A percentile compares a stretch with the other conserved stretches of the same genome.
These are phyloP conservation scores for Cardiocondyla obscurior DNA, from an alignment of 1,140 invertebrate genomes.

Conservation along the genomic window DNA sequence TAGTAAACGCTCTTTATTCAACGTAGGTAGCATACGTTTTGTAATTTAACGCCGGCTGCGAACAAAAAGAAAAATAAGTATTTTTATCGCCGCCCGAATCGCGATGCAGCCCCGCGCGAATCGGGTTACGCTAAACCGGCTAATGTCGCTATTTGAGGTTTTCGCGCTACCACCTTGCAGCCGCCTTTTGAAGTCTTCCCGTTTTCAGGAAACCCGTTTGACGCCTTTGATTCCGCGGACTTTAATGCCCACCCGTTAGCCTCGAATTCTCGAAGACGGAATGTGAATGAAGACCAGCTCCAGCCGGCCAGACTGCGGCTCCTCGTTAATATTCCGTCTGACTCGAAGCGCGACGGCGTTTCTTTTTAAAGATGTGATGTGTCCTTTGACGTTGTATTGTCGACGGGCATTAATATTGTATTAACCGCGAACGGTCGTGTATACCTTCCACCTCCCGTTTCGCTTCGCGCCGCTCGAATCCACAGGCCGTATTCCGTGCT, in stretches of 20 bases:
- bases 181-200: constrained; percentile 20
- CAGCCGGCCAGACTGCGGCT: constrained; percentile 7
- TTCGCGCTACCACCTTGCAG: not conserved
- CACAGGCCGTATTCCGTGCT: too few relatives aligned
- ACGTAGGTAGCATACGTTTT: not conserved
- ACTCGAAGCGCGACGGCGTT: constrained; percentile 2
- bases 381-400: constrained; percentile 24
- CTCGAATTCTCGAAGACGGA: constrained; percentile 52
- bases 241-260: constrained; percentile 50
- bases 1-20: constrained; percentile 2
- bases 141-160: constrained; percentile 6
- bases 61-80: constrained; percentile 27
- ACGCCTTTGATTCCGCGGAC: constrained; percentile 25
- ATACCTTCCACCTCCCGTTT: not conserved
- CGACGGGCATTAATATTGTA: constrained; percentile 27
- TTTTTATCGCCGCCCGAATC: not conserved
- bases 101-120: not conserved
- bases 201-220: constrained; percentile 36
- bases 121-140: constrained; percentile 10
- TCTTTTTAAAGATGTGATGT: constrained; percentile 58
- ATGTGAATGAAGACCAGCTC: constrained; percentile 50
- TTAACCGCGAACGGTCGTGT: constrained; percentile 19
- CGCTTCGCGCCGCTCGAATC: too few relatives aligned
- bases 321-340: constrained; percentile 51
- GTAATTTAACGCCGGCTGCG: constrained; percentile 13